phyloP scores from a whole-genome alignment of 2,797 vertebrate species.

The Xiphorhynchus erythropygius region DNA sequence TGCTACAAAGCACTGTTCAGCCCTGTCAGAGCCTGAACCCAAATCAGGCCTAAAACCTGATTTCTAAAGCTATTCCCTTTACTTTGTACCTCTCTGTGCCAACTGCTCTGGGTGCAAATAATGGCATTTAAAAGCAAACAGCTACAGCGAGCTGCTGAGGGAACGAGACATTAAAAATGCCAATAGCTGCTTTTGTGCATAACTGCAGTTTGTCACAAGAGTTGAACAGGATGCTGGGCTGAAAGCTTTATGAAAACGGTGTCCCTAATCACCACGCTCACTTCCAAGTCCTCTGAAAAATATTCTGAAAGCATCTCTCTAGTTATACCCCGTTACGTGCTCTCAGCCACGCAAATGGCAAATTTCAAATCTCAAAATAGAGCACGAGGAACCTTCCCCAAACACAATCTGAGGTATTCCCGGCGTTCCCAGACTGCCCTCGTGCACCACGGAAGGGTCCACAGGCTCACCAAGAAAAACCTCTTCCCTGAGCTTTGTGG shows the following conservation, averaged over 20 bases:
- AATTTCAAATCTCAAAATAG: background rate
- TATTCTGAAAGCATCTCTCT: constrained; percentile 4
- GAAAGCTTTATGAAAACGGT: background rate
- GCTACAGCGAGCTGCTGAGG: background rate
- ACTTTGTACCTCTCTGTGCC: background rate
- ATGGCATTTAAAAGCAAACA: background rate
- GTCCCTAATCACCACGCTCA: background rate
- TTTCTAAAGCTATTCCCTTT: background rate
- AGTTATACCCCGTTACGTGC: background rate
- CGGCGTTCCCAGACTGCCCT: background rate
- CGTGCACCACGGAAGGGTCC: background rate
- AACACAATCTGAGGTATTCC: background rate
- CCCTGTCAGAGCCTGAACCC: background rate
- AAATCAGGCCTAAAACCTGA: background rate
- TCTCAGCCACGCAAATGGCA: background rate
- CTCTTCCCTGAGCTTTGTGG: constrained; percentile 12
- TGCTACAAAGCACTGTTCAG: background rate
- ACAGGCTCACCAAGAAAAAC: constrained; percentile 41
- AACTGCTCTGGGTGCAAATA: background rate
- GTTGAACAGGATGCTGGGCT: background rate
- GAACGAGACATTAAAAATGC: background rate
- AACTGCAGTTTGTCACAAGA: background rate
- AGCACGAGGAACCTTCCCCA: background rate
- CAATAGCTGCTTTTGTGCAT: background rate
- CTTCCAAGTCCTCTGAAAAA: constrained; percentile 2